Base-by-base conservation (phyloP, 2,888 invertebrate species). In the Criorhina ranunculi region DNA sequence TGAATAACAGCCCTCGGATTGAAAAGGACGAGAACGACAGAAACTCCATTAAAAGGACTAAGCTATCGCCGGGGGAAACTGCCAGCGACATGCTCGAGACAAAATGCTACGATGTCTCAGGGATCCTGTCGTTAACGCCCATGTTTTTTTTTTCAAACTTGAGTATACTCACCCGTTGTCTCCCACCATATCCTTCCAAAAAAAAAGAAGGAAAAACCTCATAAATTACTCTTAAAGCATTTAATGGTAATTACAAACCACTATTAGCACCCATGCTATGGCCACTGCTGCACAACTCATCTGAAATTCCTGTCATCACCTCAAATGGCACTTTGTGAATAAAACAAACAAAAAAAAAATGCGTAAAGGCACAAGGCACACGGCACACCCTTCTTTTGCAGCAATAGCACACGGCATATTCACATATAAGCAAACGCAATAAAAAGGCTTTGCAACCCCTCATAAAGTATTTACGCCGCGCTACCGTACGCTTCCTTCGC, bases 301-400 rank as follows among this genome's bases (percentile, higher is more conserved):
- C 62, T 62, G 55, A 29, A 78, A 78, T 78, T 78, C 78, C 62
- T 70, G 70, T 78, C 78, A 70, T 78, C 78, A 70, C 70, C 70
- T 69, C 70, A 51, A 64, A 49, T 64, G 62, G 64, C 55, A 70
- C 70, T 70, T 70, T 70, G 62, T 62, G 55, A 55, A 42, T 55
- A 70, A 70, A 62, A 46, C 33, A 70, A 62, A 53, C 29, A 77
- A 31, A 59, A 37, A 49, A 31, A 51, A 40, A 40, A 2, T 51
- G 44, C 49, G 35, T 64, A 46, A 60, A 11, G 31, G 60, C 46
- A 53, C 53, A 35, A n/a, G n/a, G n/a, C 55, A 46, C 70, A n/a
- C n/a, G 31, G 60, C 46, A 53, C 55, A 37, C 77, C 66, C 29
- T 37, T 62, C 24, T 24, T 19, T 8, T 55, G 55, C 55, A 67